A percentile compares a stretch with the other conserved stretches of the same genome.
phyloP scores from a whole-genome alignment of 2,888 invertebrate genomes.

The Sussaba pulchella region DNA sequence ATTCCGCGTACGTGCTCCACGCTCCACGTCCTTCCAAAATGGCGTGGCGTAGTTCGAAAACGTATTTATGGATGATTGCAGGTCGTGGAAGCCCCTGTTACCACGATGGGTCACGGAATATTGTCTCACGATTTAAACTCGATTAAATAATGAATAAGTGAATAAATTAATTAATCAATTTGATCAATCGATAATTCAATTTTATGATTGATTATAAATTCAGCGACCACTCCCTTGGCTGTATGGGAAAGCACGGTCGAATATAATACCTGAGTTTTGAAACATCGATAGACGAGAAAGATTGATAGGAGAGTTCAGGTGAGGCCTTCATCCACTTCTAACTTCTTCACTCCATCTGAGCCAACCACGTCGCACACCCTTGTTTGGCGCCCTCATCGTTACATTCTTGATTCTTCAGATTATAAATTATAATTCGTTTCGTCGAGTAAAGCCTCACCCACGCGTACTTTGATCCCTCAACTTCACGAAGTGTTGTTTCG shows the following conservation, averaged over 20 bases:
- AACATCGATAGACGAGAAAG: slow-evolving; percentile 36
- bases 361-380: background rate
- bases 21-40: background rate
- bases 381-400: background rate
- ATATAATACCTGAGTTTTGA: background rate
- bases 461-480: background rate
- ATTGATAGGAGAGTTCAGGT: slow-evolving; percentile 23
- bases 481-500: background rate
- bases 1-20: background rate
- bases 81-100: background rate
- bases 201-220: too few relatives aligned
- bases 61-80: slow-evolving; percentile 1
- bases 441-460: background rate
- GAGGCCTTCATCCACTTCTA: slow-evolving; percentile 17
- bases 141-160: background rate
- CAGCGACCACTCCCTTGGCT: too few relatives aligned
- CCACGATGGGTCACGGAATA: background rate
- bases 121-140: background rate
- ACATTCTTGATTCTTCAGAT: slow-evolving; percentile 10
- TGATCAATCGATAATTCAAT: too few relatives aligned
- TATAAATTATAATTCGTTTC: slow-evolving; percentile 1
- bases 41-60: background rate
- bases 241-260: too few relatives aligned
- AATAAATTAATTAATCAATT: too few relatives aligned
- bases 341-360: background rate